phyloP scores from a whole-genome alignment of 2,888 invertebrate genomes.

The Catocala nupta region DNA sequence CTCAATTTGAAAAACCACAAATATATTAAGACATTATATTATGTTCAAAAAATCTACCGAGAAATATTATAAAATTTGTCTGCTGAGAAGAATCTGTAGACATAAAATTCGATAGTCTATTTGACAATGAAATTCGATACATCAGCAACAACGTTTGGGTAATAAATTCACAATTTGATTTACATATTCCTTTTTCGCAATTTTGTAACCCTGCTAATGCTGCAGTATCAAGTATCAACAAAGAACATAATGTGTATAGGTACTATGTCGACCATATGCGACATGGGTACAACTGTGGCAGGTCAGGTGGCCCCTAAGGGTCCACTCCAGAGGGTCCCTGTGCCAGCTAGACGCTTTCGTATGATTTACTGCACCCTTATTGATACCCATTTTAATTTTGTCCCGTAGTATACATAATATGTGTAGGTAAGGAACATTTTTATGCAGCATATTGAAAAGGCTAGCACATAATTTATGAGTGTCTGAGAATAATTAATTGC shows the following conservation, averaged over 20 bases:
- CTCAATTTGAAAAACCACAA: too few species aligned
- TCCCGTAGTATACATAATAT: conserved; percentile 39
- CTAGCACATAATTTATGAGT: conserved; percentile 8
- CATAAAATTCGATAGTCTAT: too few species aligned
- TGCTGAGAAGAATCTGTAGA: too few species aligned
- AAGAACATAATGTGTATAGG: conserved; percentile 12
- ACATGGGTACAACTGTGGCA: conserved; percentile 59
- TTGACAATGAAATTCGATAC: too few species aligned
- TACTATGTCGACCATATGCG: conserved; percentile 39
- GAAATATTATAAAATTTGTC: too few species aligned
- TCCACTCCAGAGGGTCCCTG: conserved; percentile 77
- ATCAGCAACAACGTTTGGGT: neutral
- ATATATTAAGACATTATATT: too few species aligned
- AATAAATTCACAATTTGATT: neutral
- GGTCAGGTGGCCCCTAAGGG: conserved; percentile 75
- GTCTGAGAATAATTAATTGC: conserved; percentile 13
- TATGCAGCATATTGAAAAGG: conserved; percentile 13
- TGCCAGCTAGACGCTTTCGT: conserved; percentile 73
- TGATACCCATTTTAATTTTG: conserved; percentile 81
- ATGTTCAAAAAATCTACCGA: too few species aligned
- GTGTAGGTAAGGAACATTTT: conserved; percentile 28
- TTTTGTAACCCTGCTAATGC: neutral
- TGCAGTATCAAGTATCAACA: conserved; percentile 7
- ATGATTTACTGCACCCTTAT: conserved; percentile 81
- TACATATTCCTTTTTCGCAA: too few species aligned